Percentiles rank a stretch among this genome's conserved stretches.
Evolutionary conservation across 1,140 invertebrate species (phyloP).

Genomic region (Drosophila orosa): DNA sequence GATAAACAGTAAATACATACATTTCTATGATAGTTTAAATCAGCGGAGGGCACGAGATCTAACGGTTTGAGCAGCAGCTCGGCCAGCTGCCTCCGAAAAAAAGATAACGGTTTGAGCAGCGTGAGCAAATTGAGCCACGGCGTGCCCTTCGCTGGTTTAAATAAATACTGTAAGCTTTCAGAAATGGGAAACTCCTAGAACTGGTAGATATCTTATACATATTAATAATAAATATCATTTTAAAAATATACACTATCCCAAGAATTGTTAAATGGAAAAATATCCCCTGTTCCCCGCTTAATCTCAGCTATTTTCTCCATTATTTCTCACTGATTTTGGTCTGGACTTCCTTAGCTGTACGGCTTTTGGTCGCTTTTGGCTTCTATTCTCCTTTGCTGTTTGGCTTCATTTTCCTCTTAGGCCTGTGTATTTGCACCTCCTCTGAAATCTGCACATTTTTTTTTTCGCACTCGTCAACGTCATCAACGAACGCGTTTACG

Average conservation of each 20-base stretch:
- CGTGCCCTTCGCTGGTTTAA: too few relatives aligned
- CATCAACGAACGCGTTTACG: slow-evolving; percentile 35
- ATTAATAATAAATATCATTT: not conserved
- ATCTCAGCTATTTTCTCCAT: slow-evolving; percentile 3
- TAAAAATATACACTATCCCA: not conserved
- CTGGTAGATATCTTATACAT: not conserved
- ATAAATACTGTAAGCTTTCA: not conserved
- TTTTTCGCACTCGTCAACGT: slow-evolving; percentile 64
- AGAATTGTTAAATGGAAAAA: slow-evolving; percentile 6
- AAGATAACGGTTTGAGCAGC: too few relatives aligned
- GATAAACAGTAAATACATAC: not conserved
- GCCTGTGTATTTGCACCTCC: slow-evolving; percentile 34
- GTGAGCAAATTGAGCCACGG: too few relatives aligned
- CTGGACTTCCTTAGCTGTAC: slow-evolving; percentile 38
- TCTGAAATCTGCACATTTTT: slow-evolving; percentile 53
- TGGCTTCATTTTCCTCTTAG: slow-evolving; percentile 68
- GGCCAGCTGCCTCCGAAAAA: too few relatives aligned
- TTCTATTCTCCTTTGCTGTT: slow-evolving; percentile 19
- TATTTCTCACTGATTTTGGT: slow-evolving; percentile 11
- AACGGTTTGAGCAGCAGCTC: too few relatives aligned
- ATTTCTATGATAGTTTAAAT: too few relatives aligned
- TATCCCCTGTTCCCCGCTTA: slow-evolving; percentile 1
- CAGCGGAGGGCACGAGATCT: too few relatives aligned
- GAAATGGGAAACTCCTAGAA: not conserved
- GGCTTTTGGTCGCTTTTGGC: slow-evolving; percentile 29